Evolutionary conservation across 2,797 vertebrate species (phyloP).

Genomic region (Triplophysa bombifrons): DNA sequence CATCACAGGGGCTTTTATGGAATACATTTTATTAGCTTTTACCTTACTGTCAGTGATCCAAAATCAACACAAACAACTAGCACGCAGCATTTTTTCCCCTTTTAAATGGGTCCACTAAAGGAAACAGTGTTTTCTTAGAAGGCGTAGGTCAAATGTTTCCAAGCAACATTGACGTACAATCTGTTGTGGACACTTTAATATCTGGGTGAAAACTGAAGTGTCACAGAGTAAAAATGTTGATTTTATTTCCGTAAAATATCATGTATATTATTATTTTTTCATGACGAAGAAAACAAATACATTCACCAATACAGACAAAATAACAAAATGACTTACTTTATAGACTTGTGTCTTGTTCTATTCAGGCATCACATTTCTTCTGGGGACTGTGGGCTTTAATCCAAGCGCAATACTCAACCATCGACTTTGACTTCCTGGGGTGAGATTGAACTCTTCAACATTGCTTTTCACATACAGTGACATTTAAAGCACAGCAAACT

Average conservation of each 20-base stretch:
- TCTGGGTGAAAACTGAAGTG: not conserved
- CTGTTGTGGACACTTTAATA: not conserved
- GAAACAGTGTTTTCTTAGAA: slow-evolving; percentile 24
- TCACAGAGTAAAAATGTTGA: no score
- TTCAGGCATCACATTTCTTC: slow-evolving; percentile 57
- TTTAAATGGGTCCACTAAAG: slow-evolving; percentile 34
- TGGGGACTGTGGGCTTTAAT: slow-evolving; percentile 93
- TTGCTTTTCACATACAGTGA: not conserved
- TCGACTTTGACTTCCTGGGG: slow-evolving; percentile 96
- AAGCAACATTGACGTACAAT: slow-evolving; percentile 28
- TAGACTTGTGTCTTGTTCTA: not conserved
- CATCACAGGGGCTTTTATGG: slow-evolving; percentile 25
- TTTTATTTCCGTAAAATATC: no score
- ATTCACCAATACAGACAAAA: not conserved
- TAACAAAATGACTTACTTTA: not conserved
- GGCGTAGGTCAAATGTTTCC: slow-evolving; percentile 38
- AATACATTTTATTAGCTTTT: slow-evolving; percentile 42
- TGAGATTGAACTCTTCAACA: slow-evolving; percentile 67
- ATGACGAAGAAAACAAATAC: no score
- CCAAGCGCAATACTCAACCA: slow-evolving; percentile 94
- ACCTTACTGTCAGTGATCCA: slow-evolving; percentile 27
- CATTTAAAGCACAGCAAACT: not conserved
- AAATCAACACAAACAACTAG: slow-evolving; percentile 46
- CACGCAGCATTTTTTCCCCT: slow-evolving; percentile 3
- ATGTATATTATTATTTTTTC: no score